Conservation (phyloP, 1,140 invertebrate species). For the Cydia pomonella region DNA sequence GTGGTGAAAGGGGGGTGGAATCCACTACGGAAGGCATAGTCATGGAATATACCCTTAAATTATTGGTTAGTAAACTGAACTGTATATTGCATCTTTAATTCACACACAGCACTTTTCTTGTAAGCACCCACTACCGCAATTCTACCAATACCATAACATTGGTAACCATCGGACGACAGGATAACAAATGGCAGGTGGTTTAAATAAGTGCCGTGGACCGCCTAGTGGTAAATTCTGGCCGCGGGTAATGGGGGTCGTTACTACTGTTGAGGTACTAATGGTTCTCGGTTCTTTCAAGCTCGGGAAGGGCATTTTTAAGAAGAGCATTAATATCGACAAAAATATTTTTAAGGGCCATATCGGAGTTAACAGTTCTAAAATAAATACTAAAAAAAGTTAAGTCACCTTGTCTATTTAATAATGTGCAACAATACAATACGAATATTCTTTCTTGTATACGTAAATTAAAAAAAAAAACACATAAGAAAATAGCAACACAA, state of each 20-base stretch:
- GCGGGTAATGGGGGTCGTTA: constrained; percentile 12
- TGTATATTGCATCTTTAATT: not conserved
- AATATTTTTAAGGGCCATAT: too few relatives aligned
- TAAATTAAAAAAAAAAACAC: too few relatives aligned
- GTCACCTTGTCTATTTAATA: too few relatives aligned
- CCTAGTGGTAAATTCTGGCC: constrained; percentile 13
- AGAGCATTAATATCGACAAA: too few relatives aligned
- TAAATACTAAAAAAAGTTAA: too few relatives aligned
- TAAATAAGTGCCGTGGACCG: constrained; percentile 3
- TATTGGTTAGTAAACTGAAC: not conserved
- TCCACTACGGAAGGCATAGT: not conserved
- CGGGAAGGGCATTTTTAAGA: too few relatives aligned
- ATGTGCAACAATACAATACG: too few relatives aligned
- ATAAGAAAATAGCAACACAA: too few relatives aligned
- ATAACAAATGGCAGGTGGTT: not conserved
- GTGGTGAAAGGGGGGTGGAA: too few relatives aligned
- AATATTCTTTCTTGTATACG: too few relatives aligned
- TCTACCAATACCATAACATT: not conserved
- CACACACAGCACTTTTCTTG: not conserved
- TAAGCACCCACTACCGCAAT: not conserved
- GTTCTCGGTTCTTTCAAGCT: constrained; percentile 35
- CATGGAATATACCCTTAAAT: not conserved
- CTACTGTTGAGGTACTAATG: constrained; percentile 32
- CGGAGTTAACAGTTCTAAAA: too few relatives aligned
- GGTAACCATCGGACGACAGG: not conserved